Base-by-base conservation (phyloP, 1,140 invertebrate species). In the Drosophila fuyamai region DNA sequence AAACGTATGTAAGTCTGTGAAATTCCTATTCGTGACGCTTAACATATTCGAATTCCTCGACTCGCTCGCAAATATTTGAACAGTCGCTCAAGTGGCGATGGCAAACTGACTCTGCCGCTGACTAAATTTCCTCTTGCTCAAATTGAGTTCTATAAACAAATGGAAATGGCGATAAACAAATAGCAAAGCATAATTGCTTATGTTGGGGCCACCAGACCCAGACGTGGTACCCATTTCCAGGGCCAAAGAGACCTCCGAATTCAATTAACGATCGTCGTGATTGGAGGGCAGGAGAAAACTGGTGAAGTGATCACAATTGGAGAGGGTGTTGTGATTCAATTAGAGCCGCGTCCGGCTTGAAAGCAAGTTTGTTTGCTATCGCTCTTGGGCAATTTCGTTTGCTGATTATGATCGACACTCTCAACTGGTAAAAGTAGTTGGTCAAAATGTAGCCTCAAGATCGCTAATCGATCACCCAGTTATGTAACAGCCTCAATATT, bases 111-210 rank as follows among this genome's bases (percentile, higher is more conserved):
- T 16, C 29, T 16, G 29, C 56, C 54, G 60, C 35, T 47, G 60
- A 79, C 76, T 71, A 59, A 62, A 66, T 68, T 68, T 56, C 16
- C 50, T 68, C 58, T 32, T 40, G 29, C 53, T 46, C 59, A 66
- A 80, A 84, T 84, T 73, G 76, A 84, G 67, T 77, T 84, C 76
- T 81, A 71, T 75, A 81, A 85, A 81, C 81, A 85, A 85, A 85
- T 84, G 60, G 61, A 83, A 84, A 84, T 73, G 76, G 44, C 67
- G 73, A 80, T 84, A 84, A 84, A 84, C 81, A 84, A 84, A 84
- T 59, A 77, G 51, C 76, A 77, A 84, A 84, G 81, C 76, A 84
- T 84, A 84, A 84, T 84, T 84, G 81, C 58, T 76, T 46, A 76
- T 79, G 81, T 72, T 79, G 50, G 41, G 41, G 40, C 60, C 71